phyloP scores from a whole-genome alignment of 2,888 invertebrate genomes.

The Tetragnatha montana region DNA sequence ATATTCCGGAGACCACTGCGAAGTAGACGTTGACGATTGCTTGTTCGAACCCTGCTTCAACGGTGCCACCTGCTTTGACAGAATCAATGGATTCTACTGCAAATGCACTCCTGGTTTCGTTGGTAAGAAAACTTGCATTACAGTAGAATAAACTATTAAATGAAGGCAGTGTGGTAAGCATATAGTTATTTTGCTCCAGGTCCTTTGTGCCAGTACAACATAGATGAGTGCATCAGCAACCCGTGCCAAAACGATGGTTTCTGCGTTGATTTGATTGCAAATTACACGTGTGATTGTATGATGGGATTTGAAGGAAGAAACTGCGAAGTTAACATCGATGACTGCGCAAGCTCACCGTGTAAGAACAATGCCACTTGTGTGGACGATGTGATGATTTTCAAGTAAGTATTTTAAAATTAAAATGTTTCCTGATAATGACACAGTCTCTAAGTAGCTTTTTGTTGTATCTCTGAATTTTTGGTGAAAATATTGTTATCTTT shows the following conservation, averaged over 20 bases:
- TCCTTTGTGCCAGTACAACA: constrained; percentile 78
- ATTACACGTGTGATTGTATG: constrained; percentile 74
- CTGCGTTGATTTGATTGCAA: constrained; percentile 75
- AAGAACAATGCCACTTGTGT: constrained; percentile 75
- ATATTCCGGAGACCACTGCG: constrained; percentile 79
- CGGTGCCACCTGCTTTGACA: constrained; percentile 78
- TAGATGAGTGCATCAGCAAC: constrained; percentile 80
- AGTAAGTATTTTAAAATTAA: constrained; percentile 44
- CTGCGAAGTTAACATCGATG: constrained; percentile 74
- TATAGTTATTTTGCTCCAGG: constrained; percentile 74
- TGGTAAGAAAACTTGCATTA: constrained; percentile 40
- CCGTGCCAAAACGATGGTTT: constrained; percentile 79
- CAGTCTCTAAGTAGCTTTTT: no score
- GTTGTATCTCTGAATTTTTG: no score
- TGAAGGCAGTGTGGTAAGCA: no score
- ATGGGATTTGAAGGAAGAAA: constrained; percentile 74
- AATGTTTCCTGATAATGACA: no score
- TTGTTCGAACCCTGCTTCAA: constrained; percentile 78
- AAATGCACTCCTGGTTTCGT: constrained; percentile 75
- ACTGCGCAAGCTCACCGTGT: constrained; percentile 75
- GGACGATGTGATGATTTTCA: constrained; percentile 73
- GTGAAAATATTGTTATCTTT: no score
- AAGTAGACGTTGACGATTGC: constrained; percentile 77
- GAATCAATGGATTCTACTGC: constrained; percentile 77
- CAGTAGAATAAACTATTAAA: no score